These are phyloP conservation scores for Dendronephthya gigantea DNA, from an alignment of 64 coral and sea anemone genomes.

Conservation along the genomic window DNA sequence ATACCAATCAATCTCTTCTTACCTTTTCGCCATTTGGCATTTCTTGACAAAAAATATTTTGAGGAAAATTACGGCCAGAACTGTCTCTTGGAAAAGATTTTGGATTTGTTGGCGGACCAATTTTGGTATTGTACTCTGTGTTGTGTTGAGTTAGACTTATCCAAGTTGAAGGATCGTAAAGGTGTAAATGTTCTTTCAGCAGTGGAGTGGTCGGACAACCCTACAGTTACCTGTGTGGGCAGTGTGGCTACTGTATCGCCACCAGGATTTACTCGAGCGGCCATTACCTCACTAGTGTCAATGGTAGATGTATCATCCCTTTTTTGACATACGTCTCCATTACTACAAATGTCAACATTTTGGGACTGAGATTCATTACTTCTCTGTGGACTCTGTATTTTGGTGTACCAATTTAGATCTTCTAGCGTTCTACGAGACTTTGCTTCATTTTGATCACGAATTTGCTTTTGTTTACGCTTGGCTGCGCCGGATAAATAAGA, in stretches of 20 bases:
- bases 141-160: not conserved
- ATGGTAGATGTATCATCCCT: not conserved
- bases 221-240: not conserved
- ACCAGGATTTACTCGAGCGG: not conserved
- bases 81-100: not conserved
- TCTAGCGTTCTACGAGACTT: not conserved
- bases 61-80: not conserved
- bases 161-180: not conserved
- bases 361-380: not conserved
- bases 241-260: too few species aligned
- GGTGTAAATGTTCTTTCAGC: not conserved
- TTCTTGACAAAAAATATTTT: not conserved
- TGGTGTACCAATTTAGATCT: not conserved
- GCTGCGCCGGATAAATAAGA: not conserved
- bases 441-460: not conserved
- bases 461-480: not conserved
- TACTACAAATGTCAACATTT: not conserved
- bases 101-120: not conserved
- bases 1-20: not conserved
- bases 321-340: not conserved
- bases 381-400: not conserved
- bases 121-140: not conserved
- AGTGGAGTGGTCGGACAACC: not conserved
- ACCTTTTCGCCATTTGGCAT: not conserved
- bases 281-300: not conserved